A percentile compares a stretch with the other conserved stretches of the same genome.
Conservation (phyloP, 2,113 vertebrate species). For the Orycteropus afer region DNA sequence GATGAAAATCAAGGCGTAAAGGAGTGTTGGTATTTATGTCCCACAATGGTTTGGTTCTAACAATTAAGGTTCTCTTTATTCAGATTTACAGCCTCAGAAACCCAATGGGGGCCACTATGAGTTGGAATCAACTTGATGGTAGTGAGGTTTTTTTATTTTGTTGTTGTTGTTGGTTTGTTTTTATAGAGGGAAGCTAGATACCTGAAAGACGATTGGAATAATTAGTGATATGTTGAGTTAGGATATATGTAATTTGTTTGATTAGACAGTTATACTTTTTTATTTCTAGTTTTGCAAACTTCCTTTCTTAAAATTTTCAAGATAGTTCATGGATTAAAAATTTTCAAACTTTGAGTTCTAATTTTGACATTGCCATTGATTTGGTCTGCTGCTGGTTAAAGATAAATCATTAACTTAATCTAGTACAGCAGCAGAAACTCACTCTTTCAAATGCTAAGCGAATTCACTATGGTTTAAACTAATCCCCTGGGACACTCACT, state of each 20-base stretch:
- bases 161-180: too few species aligned
- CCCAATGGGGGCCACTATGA: too few species aligned
- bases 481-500: not conserved
- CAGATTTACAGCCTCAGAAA: too few species aligned
- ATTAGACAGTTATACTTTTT: not conserved
- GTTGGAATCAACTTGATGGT: too few species aligned
- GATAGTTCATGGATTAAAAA: not conserved
- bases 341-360: constrained; percentile 5
- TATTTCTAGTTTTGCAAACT: not conserved
- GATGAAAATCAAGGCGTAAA: not conserved
- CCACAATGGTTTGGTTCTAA: not conserved
- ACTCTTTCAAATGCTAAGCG: not conserved
- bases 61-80: not conserved
- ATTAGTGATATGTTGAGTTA: constrained; percentile 1
- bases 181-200: not conserved
- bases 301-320: constrained; percentile 6
- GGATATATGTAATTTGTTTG: not conserved
- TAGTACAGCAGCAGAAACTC: not conserved
- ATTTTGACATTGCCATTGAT: not conserved
- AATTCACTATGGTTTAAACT: constrained; percentile 29
- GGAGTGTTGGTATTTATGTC: not conserved
- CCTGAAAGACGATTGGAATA: not conserved
- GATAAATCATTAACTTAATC: constrained; percentile 42
- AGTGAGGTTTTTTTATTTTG: too few species aligned
- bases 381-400: not conserved